Evolutionary conservation across 2,888 invertebrate species (phyloP).

Genomic region (Sesia bembeciformis): DNA sequence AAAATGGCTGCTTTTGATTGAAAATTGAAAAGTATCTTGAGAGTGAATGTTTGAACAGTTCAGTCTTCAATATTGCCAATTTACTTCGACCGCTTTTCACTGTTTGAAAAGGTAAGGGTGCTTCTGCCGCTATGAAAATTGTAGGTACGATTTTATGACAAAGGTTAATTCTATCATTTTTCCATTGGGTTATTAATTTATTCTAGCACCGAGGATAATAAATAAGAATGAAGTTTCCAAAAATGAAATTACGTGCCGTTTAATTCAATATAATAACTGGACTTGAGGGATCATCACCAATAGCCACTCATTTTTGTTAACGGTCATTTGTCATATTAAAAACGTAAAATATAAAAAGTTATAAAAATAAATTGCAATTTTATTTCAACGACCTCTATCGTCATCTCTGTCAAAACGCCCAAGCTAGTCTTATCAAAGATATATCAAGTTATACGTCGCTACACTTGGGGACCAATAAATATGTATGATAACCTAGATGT

Average conservation of each 20-base stretch:
- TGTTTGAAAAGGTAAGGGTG: conserved; percentile 29
- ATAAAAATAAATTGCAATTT: too few species aligned
- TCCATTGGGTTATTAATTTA: neutral
- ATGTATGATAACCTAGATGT: too few species aligned
- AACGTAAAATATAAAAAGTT: too few species aligned
- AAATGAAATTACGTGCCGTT: neutral
- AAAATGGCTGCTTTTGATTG: conserved; percentile 31
- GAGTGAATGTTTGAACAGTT: conserved; percentile 45
- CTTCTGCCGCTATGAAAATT: conserved; percentile 34
- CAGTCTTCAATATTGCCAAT: conserved; percentile 50
- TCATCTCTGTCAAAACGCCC: too few species aligned
- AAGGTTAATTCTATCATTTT: conserved; percentile 19
- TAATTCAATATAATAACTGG: neutral
- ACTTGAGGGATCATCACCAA: too few species aligned
- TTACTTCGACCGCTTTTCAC: conserved; percentile 34
- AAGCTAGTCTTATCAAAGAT: too few species aligned
- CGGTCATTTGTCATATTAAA: too few species aligned
- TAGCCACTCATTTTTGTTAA: too few species aligned
- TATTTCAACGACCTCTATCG: too few species aligned
- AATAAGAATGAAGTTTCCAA: neutral
- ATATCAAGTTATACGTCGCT: too few species aligned
- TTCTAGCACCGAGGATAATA: neutral
- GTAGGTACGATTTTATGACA: conserved; percentile 38
- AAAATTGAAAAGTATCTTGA: conserved; percentile 23
- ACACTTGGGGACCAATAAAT: too few species aligned